Conservation (phyloP, 2,888 invertebrate genomes). For the Himalopsyche kuldschensis region DNA sequence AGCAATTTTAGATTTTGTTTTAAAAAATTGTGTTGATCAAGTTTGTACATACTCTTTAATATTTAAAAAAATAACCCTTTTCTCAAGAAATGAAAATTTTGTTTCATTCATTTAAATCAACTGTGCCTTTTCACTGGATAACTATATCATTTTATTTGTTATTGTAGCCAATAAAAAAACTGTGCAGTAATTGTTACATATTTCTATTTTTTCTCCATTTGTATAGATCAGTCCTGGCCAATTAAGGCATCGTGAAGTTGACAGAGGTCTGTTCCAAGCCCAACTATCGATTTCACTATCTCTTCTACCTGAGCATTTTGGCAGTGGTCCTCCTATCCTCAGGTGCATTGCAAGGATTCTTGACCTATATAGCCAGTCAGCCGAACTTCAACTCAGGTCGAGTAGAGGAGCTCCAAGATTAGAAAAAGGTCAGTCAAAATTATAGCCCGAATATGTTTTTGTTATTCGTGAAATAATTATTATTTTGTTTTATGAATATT, state of each 20-base stretch:
- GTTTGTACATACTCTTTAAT: no score
- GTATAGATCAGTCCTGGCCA: slow-evolving; percentile 54
- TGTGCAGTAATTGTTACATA: not conserved
- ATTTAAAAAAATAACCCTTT: no score
- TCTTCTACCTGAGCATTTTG: slow-evolving; percentile 65
- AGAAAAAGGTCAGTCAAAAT: slow-evolving; percentile 62
- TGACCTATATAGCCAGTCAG: slow-evolving; percentile 63
- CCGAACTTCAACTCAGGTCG: slow-evolving; percentile 63
- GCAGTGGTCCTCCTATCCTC: slow-evolving; percentile 65
- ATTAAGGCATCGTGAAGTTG: slow-evolving; percentile 51
- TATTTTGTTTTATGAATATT: no score
- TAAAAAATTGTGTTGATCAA: no score
- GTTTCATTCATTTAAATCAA: no score
- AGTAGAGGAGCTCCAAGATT: slow-evolving; percentile 70
- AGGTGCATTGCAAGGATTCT: slow-evolving; percentile 68
- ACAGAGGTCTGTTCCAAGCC: slow-evolving; percentile 60
- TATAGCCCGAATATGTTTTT: not conserved
- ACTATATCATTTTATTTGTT: no score
- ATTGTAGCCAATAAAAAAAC: no score
- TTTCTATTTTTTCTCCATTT: slow-evolving; percentile 4
- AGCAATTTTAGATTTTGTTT: no score
- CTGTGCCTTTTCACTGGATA: no score
- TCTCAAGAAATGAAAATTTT: no score
- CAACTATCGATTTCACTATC: slow-evolving; percentile 64
- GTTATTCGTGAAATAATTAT: no score